A percentile compares a stretch with the other conserved stretches of the same genome.
Evolutionary conservation across 2,888 invertebrate genomes (phyloP).

Genomic region (Bursaphelenchus okinawaensis): DNA sequence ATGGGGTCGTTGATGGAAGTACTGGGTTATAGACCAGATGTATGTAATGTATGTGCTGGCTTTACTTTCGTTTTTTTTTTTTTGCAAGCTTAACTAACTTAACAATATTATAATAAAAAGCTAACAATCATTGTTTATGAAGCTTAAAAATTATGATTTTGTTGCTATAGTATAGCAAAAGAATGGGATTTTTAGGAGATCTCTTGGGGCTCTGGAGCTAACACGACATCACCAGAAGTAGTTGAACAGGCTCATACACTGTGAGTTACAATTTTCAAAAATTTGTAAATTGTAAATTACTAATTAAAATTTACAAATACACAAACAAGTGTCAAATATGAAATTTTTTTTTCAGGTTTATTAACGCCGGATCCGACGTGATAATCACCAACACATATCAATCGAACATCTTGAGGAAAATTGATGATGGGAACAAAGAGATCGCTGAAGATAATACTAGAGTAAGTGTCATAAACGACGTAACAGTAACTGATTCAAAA

Average conservation of each 20-base stretch:
- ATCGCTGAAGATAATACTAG: slow-evolving; percentile 73
- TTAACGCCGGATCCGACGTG: slow-evolving; percentile 76
- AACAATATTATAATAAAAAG: neutral
- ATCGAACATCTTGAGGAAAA: slow-evolving; percentile 65
- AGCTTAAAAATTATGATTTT: too few species aligned
- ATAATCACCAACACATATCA: slow-evolving; percentile 86
- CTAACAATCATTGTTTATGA: too few species aligned
- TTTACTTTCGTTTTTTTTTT: slow-evolving; percentile 5
- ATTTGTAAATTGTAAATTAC: too few species aligned
- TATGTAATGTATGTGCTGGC: slow-evolving; percentile 12
- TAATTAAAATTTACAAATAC: slow-evolving; percentile 18
- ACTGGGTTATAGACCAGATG: slow-evolving; percentile 22
- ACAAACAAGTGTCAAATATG: too few species aligned
- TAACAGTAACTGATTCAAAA: neutral
- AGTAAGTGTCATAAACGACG: slow-evolving; percentile 61
- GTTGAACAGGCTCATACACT: neutral
- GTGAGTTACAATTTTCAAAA: neutral
- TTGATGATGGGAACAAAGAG: slow-evolving; percentile 66
- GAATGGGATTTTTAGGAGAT: slow-evolving; percentile 1
- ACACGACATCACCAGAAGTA: neutral
- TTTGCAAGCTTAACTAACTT: neutral
- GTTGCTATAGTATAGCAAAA: too few species aligned
- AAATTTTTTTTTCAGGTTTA: slow-evolving; percentile 59
- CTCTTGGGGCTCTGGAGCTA: slow-evolving; percentile 7
- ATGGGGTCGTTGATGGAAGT: slow-evolving; percentile 25